Base-by-base conservation (phyloP, 2,113 vertebrate genomes). In the Psephotus haematonotus region DNA sequence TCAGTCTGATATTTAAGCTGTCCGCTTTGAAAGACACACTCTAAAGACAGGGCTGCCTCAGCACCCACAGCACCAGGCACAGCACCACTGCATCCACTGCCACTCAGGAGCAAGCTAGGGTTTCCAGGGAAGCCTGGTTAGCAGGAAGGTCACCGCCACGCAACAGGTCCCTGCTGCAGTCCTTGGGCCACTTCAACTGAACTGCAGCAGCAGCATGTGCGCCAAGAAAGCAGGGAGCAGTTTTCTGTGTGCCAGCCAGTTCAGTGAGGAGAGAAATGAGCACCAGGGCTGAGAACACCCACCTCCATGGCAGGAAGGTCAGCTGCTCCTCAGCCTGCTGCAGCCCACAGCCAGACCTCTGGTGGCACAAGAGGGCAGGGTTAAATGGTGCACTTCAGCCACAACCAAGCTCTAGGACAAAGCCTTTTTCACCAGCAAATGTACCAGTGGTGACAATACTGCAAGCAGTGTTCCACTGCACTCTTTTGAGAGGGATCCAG, bases 1-100 rank as follows among this genome's bases (percentile, higher is more conserved):
- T 85, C 87, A 71, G 53, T 85, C 69, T 90, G 93, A 96, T 92
- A 94, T 57, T 92, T 90, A 84, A 90, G 83, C 82, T 84, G 91
- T 33, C 91, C 91, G 83, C 80, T 78, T 63, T 60, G 83, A 86
- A 92, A 91, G 83, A 86, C 89, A 83, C 95, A 93, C 90, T 57
- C 9, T 35, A 55, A 90, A 69, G 20, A 55, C 90, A 79, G 6
- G 6, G 60, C 76, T 90, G 88, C 68, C 84, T 74, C 60, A 22
- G 60, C 29, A 70, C 68, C 79, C 1, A 1, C 9, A 1, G 39
- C 46, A 59, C 92, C 63, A 31, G 55, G 52, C 70, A 43, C 72
- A 39, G 86, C 63, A 44, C 71, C n/a, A 68, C 52, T 11, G 57
- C 88, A 52, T 35, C 4, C 1, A 60, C 67, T 3, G 57, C 86